Evolutionary conservation across 2,888 invertebrate genomes (phyloP).

Genomic region (Plagodis pulveraria): DNA sequence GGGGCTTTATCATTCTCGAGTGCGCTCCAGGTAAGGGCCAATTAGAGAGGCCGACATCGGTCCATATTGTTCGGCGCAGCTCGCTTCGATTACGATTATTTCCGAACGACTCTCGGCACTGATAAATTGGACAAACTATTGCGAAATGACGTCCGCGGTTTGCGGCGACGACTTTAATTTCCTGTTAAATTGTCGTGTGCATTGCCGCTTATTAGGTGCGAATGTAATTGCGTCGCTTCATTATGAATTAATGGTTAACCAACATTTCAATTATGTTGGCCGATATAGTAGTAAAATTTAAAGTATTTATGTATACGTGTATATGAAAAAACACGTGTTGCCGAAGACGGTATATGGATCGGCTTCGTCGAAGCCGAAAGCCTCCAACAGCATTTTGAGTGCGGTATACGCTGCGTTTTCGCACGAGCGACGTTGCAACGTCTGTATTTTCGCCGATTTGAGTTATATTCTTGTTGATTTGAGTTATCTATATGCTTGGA

Average conservation of each 20-base stretch:
- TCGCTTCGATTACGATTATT: constrained; percentile 84
- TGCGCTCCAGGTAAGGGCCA: constrained; percentile 85
- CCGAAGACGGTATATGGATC: too few relatives aligned
- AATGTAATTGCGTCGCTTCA: constrained; percentile 47
- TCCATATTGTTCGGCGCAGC: constrained; percentile 83
- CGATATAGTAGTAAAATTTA: neutral
- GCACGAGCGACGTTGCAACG: too few relatives aligned
- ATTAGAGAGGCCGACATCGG: constrained; percentile 83
- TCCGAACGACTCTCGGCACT: constrained; percentile 78
- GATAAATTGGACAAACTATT: constrained; percentile 84
- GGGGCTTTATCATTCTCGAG: constrained; percentile 85
- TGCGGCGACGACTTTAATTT: constrained; percentile 71
- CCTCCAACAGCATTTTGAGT: too few relatives aligned
- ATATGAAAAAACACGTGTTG: too few relatives aligned
- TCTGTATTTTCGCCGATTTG: too few relatives aligned
- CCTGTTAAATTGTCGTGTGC: constrained; percentile 66
- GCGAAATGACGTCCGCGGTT: constrained; percentile 78
- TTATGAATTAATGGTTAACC: constrained; percentile 37
- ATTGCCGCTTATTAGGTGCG: constrained; percentile 41
- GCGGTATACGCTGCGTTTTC: too few relatives aligned
- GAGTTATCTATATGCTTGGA: too few relatives aligned
- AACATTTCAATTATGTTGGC: constrained; percentile 5
- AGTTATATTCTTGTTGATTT: too few relatives aligned
- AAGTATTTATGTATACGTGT: too few relatives aligned
- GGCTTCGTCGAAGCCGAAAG: too few relatives aligned